Conservation (phyloP, 2,888 invertebrate species). For the Drosophila leonis region DNA sequence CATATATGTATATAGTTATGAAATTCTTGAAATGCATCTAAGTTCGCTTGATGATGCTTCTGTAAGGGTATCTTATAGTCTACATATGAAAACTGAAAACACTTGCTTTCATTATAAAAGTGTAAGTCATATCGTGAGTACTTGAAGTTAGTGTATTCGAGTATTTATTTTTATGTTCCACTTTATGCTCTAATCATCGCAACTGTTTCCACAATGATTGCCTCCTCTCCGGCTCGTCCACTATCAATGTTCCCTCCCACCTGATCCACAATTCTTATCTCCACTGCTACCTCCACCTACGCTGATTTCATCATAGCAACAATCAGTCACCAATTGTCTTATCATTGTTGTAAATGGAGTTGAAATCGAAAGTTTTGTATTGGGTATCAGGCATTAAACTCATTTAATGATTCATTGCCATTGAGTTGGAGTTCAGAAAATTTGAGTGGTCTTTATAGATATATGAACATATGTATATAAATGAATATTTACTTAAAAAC, state of each 20-base stretch:
- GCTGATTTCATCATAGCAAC: neutral
- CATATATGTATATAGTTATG: too few relatives aligned
- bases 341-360: neutral
- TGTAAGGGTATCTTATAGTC: neutral
- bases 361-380: conserved; percentile 1
- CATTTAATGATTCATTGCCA: neutral
- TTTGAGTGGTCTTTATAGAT: neutral
- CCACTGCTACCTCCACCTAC: neutral
- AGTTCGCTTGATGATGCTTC: neutral
- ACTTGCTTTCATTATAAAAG: neutral
- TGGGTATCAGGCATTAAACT: neutral
- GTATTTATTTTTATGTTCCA: neutral
- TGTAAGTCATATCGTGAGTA: neutral
- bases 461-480: neutral
- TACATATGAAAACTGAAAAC: neutral
- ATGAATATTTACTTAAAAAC: neutral
- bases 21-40: neutral
- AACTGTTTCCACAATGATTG: neutral
- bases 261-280: neutral
- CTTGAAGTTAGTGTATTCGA: neutral
- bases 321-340: neutral
- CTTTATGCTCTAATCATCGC: neutral
- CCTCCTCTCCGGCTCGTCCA: neutral
- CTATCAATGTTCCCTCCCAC: neutral
- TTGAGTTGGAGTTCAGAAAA: neutral